phyloP scores from a whole-genome alignment of 2,888 invertebrate species.

The Protonemura montana region DNA sequence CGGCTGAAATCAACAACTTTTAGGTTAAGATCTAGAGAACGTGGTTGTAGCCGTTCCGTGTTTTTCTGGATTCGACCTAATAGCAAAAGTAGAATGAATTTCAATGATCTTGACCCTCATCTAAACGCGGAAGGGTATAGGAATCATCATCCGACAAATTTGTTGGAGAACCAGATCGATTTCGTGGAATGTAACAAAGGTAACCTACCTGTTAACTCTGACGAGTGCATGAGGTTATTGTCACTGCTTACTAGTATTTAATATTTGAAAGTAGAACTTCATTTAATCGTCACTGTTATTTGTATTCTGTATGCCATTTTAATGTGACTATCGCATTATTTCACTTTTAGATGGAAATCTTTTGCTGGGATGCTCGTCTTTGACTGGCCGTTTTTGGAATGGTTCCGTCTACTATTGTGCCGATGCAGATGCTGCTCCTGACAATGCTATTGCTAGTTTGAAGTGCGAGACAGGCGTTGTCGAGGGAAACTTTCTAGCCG shows the following conservation, averaged over 20 bases:
- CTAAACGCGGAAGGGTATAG: slow-evolving; percentile 57
- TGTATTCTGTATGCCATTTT: too few relatives aligned
- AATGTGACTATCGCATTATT: slow-evolving; percentile 46
- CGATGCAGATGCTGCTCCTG: slow-evolving; percentile 58
- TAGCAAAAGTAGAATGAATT: slow-evolving; percentile 34
- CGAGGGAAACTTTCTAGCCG: slow-evolving; percentile 61
- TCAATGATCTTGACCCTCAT: slow-evolving; percentile 54
- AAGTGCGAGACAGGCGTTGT: slow-evolving; percentile 62
- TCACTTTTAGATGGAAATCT: slow-evolving; percentile 62
- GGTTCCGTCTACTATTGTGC: slow-evolving; percentile 67
- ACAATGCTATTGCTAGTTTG: slow-evolving; percentile 59
- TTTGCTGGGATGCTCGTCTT: slow-evolving; percentile 66
- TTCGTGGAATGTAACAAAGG: slow-evolving; percentile 57
- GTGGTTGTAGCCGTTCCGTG: not conserved
- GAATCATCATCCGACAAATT: slow-evolving; percentile 54
- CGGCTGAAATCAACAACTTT: not conserved
- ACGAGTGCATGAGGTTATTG: not conserved
- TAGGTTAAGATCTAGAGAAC: slow-evolving; percentile 1
- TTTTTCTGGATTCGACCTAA: not conserved
- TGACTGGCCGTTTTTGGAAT: slow-evolving; percentile 68
- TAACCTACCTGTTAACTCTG: slow-evolving; percentile 49
- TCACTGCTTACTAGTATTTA: too few relatives aligned
- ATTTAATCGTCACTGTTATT: too few relatives aligned
- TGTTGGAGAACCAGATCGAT: slow-evolving; percentile 56
- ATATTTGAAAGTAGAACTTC: too few relatives aligned